Conservation (phyloP, 2,797 vertebrate genomes). For the Gymnocypris eckloni region DNA sequence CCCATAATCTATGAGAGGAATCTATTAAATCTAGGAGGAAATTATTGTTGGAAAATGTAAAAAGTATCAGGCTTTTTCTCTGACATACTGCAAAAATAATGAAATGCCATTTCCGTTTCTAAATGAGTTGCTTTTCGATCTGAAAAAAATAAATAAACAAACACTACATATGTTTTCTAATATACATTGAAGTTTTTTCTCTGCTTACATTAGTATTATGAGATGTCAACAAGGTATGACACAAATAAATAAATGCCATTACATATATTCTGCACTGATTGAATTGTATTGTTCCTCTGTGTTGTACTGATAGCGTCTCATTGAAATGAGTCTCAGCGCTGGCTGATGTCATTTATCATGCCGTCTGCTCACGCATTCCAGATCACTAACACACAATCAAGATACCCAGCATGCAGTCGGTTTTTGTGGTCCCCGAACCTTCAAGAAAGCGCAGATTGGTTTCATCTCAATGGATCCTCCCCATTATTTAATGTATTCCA, state of each 20-base stretch:
- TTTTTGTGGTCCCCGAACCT: conserved; percentile 69
- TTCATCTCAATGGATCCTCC: conserved; percentile 73
- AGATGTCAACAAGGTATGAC: conserved; percentile 14
- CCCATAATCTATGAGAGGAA: background rate
- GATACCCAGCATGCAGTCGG: conserved; percentile 59
- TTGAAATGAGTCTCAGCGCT: conserved; percentile 43
- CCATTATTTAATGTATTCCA: conserved; percentile 83
- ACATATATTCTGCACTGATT: background rate
- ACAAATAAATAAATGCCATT: background rate
- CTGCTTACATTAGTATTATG: background rate
- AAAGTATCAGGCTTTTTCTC: background rate
- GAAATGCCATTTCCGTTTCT: background rate
- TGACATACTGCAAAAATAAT: background rate
- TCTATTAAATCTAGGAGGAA: background rate
- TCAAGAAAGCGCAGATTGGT: conserved; percentile 76
- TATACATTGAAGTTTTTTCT: background rate
- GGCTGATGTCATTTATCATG: conserved; percentile 49
- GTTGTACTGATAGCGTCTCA: conserved; percentile 25
- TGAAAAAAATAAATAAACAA: background rate
- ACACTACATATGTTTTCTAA: background rate
- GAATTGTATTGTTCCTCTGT: conserved; percentile 3
- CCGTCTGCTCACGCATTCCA: conserved; percentile 50
- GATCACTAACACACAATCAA: conserved; percentile 65
- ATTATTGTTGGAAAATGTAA: background rate
- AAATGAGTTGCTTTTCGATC: background rate